A percentile compares a stretch with the other conserved stretches of the same genome.
Conservation (phyloP, 92 coral and sea anemone genomes). For the Umimayanthus chanpuru region DNA sequence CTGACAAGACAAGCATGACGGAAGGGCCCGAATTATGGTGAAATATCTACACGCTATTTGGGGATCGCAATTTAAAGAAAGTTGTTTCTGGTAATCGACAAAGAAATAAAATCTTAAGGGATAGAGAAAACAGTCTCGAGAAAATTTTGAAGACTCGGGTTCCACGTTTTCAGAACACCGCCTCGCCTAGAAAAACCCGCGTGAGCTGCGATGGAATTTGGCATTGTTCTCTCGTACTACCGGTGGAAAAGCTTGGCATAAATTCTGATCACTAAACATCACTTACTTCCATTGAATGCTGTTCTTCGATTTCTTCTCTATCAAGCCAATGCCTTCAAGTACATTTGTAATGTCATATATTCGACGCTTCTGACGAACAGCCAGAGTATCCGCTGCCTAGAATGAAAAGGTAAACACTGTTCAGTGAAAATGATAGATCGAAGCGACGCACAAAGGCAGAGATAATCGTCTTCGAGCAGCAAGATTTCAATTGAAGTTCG, state of each 20-base stretch:
- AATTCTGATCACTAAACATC: conserved; percentile 26
- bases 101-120: not conserved
- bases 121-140: not conserved
- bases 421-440: conserved; percentile 45
- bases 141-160: not conserved
- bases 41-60: not conserved
- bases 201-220: conserved; percentile 79
- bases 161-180: conserved; percentile 6
- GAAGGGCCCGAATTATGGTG: not conserved
- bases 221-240: conserved; percentile 57
- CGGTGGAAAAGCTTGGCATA: conserved; percentile 26
- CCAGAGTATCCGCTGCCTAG: conserved; percentile 98
- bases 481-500: conserved; percentile 15
- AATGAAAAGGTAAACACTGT: conserved; percentile 62
- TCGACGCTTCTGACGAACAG: conserved; percentile 97
- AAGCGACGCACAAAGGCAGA: conserved; percentile 29
- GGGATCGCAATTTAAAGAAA: not conserved
- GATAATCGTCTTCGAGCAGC: conserved; percentile 35
- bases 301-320: conserved; percentile 98
- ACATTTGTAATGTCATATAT: conserved; percentile 99
- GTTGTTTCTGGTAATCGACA: not conserved
- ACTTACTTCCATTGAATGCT: conserved; percentile 99
- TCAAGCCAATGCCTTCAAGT: conserved; percentile 96
- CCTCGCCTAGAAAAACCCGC: conserved; percentile 23
- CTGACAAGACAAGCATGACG: not conserved